Base-by-base conservation (phyloP, 2,113 vertebrate species). In the Macrotus californicus region DNA sequence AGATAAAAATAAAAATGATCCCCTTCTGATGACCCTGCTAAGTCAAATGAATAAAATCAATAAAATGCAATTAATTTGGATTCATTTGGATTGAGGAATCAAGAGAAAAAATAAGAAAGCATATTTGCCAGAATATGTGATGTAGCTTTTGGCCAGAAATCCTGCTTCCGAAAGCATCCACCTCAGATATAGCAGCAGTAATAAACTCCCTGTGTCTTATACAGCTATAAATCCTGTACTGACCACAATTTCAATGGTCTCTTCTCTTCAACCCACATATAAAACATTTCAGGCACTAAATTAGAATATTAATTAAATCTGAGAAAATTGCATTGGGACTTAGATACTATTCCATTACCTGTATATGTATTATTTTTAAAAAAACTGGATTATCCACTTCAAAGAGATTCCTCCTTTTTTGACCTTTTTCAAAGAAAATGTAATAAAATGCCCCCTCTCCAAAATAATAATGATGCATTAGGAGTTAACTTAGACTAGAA, bases 21-120 rank as follows among this genome's bases (percentile, higher is more conserved):
- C 93, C 88, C 88, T 96, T 97, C 88, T 94, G 91, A 97, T 94
- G 93, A 94, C 91, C 94, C 72, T 91, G 86, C 85, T 95, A 87
- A 97, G 91, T 93, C 91, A 96, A 96, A 96, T 0, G 86, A 97
- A 97, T 89, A 95, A 96, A 96, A 97, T 97, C 96, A 96, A 97
- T 97, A 96, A 96, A 97, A 94, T 89, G 89, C 94, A 97, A 96
- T 97, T 97, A 96, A 97, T 97, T 97, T 93, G 79, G 86, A 96
- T 89, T 97, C 93, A 96, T 97, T 95, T 96, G 86, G 91, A 90
- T 77, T 93, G 86, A 75, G 94, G 56, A 86, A 96, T 89, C 89
- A 89, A 91, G 91, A 95, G 86, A 13, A 91, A 93, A 97, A 96
- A 97, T 96, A 97, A 95, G 79, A 89, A 96, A 95, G 88, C 73